Conservation (phyloP, 2,113 vertebrate species). For the Sinocyclocheilus grahami region DNA sequence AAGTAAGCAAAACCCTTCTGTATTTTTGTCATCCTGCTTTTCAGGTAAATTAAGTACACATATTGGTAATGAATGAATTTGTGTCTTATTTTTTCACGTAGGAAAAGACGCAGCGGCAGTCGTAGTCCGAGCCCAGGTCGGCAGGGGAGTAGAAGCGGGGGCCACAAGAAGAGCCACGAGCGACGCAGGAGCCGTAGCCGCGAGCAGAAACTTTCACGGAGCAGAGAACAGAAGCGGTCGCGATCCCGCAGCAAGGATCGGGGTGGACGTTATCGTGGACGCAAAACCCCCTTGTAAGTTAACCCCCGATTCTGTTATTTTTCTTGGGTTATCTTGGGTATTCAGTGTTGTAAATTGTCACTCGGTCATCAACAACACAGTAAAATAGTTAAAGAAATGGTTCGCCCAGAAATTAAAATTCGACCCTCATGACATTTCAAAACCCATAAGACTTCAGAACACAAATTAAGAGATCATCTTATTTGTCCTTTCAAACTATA, state of each 20-base stretch:
- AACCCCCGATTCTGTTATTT: neutral
- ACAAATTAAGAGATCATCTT: neutral
- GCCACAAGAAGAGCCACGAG: conserved; percentile 87
- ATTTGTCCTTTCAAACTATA: neutral
- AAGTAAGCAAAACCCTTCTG: conserved; percentile 82
- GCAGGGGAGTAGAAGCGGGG: conserved; percentile 88
- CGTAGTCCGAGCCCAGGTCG: conserved; percentile 86
- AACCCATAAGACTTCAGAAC: too few relatives aligned
- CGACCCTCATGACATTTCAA: neutral
- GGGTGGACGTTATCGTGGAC: conserved; percentile 82
- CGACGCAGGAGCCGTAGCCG: conserved; percentile 89
- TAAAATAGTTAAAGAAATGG: neutral
- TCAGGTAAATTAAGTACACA: neutral
- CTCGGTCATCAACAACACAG: neutral
- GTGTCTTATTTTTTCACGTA: conserved; percentile 50
- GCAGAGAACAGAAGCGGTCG: conserved; percentile 88
- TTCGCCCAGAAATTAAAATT: neutral
- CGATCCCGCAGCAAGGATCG: conserved; percentile 89
- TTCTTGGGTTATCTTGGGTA: too few relatives aligned
- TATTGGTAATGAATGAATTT: neutral
- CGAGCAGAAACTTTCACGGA: conserved; percentile 88
- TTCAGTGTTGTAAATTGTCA: neutral
- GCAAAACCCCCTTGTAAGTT: conserved; percentile 91
- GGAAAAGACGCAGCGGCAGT: conserved; percentile 95
- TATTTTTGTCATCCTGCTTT: neutral